phyloP scores from a whole-genome alignment of 2,888 invertebrate species.

The Chaitophorus viminalis region DNA sequence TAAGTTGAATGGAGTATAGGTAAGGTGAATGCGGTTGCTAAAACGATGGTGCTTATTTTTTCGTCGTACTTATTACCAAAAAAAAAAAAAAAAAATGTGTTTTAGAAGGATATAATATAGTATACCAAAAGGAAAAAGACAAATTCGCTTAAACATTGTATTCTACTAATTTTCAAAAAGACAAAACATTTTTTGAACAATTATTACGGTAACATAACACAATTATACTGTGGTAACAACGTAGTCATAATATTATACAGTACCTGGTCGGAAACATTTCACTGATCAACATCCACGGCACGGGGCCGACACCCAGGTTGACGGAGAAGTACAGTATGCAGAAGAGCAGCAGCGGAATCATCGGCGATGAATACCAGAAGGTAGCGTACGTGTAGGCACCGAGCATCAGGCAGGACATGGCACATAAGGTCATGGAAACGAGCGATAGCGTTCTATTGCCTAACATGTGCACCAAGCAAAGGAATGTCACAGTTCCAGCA shows the following conservation, averaged over 20 bases:
- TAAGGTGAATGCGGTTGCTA: too few species aligned
- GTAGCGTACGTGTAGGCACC: constrained; percentile 68
- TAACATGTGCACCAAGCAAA: constrained; percentile 63
- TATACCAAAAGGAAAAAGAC: too few species aligned
- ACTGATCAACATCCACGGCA: constrained; percentile 72
- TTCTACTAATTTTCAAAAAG: too few species aligned
- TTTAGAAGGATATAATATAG: too few species aligned
- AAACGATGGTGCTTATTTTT: too few species aligned
- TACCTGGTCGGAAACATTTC: constrained; percentile 73
- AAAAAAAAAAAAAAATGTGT: too few species aligned
- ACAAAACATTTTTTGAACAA: too few species aligned
- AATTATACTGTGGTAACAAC: background rate
- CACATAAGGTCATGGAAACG: constrained; percentile 68
- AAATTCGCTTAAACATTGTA: too few species aligned
- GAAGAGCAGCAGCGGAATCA: constrained; percentile 69
- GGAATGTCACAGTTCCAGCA: constrained; percentile 64
- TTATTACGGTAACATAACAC: background rate
- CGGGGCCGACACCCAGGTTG: constrained; percentile 67
- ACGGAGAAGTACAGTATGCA: constrained; percentile 68
- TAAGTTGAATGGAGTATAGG: too few species aligned
- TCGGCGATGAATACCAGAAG: constrained; percentile 66
- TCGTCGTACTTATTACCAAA: too few species aligned
- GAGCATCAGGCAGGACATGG: constrained; percentile 68
- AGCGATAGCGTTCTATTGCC: constrained; percentile 69
- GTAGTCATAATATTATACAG: too few species aligned